phyloP scores from a whole-genome alignment of 2,797 vertebrate species.

The Anniella stebbinsi region DNA sequence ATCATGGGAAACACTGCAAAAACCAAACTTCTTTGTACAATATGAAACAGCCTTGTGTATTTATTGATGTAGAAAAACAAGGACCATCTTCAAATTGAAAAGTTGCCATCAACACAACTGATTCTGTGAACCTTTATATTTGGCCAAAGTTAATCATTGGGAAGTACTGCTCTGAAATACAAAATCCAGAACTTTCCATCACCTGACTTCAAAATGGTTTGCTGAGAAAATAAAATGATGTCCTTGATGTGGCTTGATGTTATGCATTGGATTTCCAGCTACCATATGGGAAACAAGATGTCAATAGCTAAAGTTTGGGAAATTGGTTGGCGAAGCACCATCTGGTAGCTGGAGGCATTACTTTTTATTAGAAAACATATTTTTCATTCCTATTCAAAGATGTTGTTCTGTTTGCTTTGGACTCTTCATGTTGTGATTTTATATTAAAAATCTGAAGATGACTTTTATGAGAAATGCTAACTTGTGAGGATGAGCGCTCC shows the following conservation, averaged over 20 bases:
- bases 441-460: conserved; percentile 48
- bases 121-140: not conserved
- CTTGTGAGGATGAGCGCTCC: not conserved
- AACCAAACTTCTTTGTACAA: not conserved
- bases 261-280: conserved; percentile 62
- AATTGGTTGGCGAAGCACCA: conserved; percentile 55
- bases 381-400: conserved; percentile 51
- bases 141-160: not conserved
- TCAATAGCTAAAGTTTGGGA: conserved; percentile 53
- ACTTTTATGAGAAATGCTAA: conserved; percentile 52
- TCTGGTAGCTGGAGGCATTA: conserved; percentile 59
- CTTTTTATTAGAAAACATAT: conserved; percentile 67
- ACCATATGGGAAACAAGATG: conserved; percentile 43
- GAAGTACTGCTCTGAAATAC: not conserved
- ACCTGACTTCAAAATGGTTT: conserved; percentile 35
- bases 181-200: not conserved
- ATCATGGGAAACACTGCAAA: not conserved
- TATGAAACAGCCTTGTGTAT: not conserved
- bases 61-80: not conserved
- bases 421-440: conserved; percentile 47
- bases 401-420: conserved; percentile 51
- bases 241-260: conserved; percentile 48
- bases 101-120: not conserved
- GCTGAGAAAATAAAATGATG: conserved; percentile 61
- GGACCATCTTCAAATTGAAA: not conserved